Conservation (phyloP, 2,888 invertebrate genomes). For the Drosophila kokeensis region DNA sequence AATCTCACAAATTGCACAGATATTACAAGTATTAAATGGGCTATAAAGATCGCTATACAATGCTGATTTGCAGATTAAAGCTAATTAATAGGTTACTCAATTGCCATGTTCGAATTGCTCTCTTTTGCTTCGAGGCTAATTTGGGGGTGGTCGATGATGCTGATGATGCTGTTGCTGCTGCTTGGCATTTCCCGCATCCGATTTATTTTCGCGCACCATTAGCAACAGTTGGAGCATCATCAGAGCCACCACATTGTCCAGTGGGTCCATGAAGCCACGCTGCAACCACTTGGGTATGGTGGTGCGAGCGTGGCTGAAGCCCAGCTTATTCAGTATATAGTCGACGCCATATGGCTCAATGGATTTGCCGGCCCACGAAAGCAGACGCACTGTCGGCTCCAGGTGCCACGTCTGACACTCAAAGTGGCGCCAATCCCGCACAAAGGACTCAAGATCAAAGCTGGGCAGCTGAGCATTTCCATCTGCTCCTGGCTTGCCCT, state of each 20-base stretch:
- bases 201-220: slow-evolving; percentile 86
- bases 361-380: slow-evolving; percentile 97
- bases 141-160: slow-evolving; percentile 61
- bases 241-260: slow-evolving; percentile 95
- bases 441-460: slow-evolving; percentile 88
- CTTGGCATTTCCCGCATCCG: slow-evolving; percentile 60
- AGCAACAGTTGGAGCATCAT: slow-evolving; percentile 90
- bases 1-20: slow-evolving; percentile 22
- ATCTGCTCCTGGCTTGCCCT: slow-evolving; percentile 22
- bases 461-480: slow-evolving; percentile 54
- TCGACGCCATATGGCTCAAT: slow-evolving; percentile 99
- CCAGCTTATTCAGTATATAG: slow-evolving; percentile 98
- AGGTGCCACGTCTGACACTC: slow-evolving; percentile 98
- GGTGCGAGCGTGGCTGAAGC: slow-evolving; percentile 98
- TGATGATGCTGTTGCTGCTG: slow-evolving; percentile 59
- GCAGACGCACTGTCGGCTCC: slow-evolving; percentile 94
- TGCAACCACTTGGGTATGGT: slow-evolving; percentile 99
- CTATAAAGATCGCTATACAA: slow-evolving; percentile 48
- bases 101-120: slow-evolving; percentile 58
- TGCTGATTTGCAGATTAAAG: slow-evolving; percentile 51
- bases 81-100: slow-evolving; percentile 51
- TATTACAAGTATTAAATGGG: slow-evolving; percentile 32
- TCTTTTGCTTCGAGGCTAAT: slow-evolving; percentile 41
- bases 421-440: slow-evolving; percentile 95
- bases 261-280: slow-evolving; percentile 98